Evolutionary conservation across 1,140 invertebrate genomes (phyloP).

Genomic region (Drosophila mojavensis): DNA sequence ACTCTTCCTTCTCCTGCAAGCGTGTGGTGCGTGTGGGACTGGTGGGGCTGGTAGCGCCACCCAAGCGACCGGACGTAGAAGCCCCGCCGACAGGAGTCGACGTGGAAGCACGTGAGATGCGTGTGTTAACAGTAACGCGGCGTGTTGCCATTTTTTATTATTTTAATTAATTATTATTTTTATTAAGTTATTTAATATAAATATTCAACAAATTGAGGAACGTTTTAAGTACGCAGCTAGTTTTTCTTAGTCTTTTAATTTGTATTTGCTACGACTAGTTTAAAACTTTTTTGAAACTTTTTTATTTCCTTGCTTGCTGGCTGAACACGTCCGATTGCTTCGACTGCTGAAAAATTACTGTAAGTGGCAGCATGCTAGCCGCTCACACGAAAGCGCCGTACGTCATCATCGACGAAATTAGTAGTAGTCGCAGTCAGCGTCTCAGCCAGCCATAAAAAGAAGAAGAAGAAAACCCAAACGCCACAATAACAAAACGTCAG

Average conservation of each 20-base stretch:
- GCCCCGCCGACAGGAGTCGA: constrained; percentile 73
- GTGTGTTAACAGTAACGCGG: constrained; percentile 73
- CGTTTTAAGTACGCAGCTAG: constrained; percentile 57
- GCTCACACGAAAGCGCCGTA: constrained; percentile 44
- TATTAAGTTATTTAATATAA: constrained; percentile 29
- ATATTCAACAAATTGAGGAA: constrained; percentile 29
- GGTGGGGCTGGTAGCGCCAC: constrained; percentile 73
- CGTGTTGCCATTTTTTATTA: constrained; percentile 72
- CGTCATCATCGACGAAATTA: constrained; percentile 76
- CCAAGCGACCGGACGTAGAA: constrained; percentile 46
- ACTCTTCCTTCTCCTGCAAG: constrained; percentile 96
- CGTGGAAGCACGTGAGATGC: constrained; percentile 77
- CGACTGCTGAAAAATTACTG: constrained; percentile 69
- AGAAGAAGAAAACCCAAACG: constrained; percentile 24
- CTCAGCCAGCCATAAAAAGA: constrained; percentile 50
- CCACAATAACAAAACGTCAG: constrained; percentile 31
- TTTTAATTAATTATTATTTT: neutral
- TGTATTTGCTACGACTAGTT: no score
- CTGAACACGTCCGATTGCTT: constrained; percentile 62
- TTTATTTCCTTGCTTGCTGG: constrained; percentile 2
- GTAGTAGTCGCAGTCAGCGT: constrained; percentile 36
- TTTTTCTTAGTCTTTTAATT: constrained; percentile 14
- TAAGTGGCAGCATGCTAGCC: constrained; percentile 43
- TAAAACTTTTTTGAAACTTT: no score
- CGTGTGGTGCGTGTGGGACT: constrained; percentile 95